Conservation (phyloP, 2,888 invertebrate species). For the Troides oblongomaculatus region DNA sequence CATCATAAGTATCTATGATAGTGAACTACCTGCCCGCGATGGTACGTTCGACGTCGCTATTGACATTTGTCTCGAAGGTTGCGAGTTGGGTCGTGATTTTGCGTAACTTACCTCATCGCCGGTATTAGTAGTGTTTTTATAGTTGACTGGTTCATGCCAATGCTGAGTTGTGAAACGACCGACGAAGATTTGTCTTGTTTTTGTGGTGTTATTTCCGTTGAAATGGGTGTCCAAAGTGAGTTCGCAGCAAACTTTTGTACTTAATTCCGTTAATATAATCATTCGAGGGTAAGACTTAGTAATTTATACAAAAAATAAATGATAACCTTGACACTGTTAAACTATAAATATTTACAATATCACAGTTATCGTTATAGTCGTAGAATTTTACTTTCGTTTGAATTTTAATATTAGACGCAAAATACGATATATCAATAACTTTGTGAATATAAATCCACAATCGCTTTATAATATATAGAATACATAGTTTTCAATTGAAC, state of each 20-base stretch:
- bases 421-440: no score
- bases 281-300: no score
- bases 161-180: constrained; percentile 45
- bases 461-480: no score
- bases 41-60: constrained; percentile 60
- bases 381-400: no score
- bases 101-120: constrained; percentile 67
- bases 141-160: constrained; percentile 57
- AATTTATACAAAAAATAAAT: no score
- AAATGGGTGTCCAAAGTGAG: constrained; percentile 52
- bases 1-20: constrained; percentile 45
- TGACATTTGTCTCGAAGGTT: constrained; percentile 77
- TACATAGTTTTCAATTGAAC: no score
- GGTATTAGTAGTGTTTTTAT: constrained; percentile 59
- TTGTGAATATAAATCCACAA: no score
- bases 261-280: no score
- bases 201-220: constrained; percentile 20
- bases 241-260: constrained; percentile 26
- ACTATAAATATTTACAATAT: no score
- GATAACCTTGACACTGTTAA: no score
- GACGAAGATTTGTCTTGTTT: not conserved
- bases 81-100: constrained; percentile 69
- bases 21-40: constrained; percentile 51
- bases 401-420: no score
- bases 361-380: no score